phyloP scores from a whole-genome alignment of 2,888 invertebrate species.

The Cyaniris semiargus region DNA sequence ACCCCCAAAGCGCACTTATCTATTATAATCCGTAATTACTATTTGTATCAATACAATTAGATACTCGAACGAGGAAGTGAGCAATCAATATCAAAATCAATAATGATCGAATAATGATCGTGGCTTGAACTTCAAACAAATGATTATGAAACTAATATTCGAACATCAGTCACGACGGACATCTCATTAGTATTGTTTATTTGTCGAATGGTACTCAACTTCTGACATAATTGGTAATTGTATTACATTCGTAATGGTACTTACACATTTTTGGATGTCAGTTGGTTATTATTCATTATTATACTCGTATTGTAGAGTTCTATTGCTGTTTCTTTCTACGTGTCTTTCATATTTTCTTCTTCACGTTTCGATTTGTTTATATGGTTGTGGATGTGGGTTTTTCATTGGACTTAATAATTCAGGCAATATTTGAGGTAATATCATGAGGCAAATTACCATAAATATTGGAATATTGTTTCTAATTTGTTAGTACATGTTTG shows the following conservation, averaged over 20 bases:
- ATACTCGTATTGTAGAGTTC: background rate
- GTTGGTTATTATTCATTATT: slow-evolving; percentile 2
- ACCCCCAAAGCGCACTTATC: slow-evolving; percentile 10
- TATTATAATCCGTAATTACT: slow-evolving; percentile 22
- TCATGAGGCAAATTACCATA: background rate
- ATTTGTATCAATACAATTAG: slow-evolving; percentile 31
- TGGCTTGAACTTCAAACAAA: slow-evolving; percentile 56
- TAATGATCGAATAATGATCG: slow-evolving; percentile 58
- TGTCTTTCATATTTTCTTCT: background rate
- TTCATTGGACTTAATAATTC: background rate
- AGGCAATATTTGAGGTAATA: background rate
- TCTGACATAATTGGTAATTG: slow-evolving; percentile 33
- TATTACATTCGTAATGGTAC: slow-evolving; percentile 11
- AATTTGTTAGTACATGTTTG: background rate
- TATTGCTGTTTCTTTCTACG: background rate
- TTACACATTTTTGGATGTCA: slow-evolving; percentile 17
- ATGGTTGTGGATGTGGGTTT: background rate
- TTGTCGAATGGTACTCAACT: slow-evolving; percentile 46
- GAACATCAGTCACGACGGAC: slow-evolving; percentile 57
- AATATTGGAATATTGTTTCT: background rate
- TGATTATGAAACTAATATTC: slow-evolving; percentile 69
- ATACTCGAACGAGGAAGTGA: slow-evolving; percentile 66
- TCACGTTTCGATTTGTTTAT: background rate
- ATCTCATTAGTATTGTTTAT: slow-evolving; percentile 70
- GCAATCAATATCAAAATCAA: slow-evolving; percentile 72